Evolutionary conservation across 2,888 invertebrate genomes (phyloP), one percentile per base, ranked within the genome.

Genomic region (Lasioglossum figueresi): DNA sequence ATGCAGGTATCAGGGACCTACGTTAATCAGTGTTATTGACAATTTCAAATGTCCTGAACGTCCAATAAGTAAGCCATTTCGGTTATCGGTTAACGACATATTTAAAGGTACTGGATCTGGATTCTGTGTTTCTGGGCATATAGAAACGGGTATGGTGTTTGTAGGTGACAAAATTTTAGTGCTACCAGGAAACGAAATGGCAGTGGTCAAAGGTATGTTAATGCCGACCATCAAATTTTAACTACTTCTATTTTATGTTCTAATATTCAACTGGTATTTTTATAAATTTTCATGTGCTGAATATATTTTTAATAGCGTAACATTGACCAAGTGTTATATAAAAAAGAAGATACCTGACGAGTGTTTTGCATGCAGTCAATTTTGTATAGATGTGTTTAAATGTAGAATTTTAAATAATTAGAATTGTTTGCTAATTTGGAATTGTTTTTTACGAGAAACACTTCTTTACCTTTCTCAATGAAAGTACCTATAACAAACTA

Each of bases 31-130:
- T 92, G 98, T 98, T 19, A 98, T 99, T 89, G 97, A 99, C 94
- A 96, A 96, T 90, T 98, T 99, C 91, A 97, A 97, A 94, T 97
- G 98, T 68, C 99, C 99, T 0, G 97, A 97, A 90, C 96, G 99
- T 79, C 97, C 98, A 16, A 96, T 99, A 8, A 96, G 97, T 27
- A 98, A 98, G 93, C 98, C 99, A 1, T 97, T 99, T 82, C 96
- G 99, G 37, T 96, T 99, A 95, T 98, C 98, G n/a, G 96, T 99
- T 0, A 98, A 98, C 94, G 99, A 99, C 95, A 97, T 99, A 86
- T 99, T 97, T 95, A 99, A 99, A 96, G 98, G 98, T 4, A 97
- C 97, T 23, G 98, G 98, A 0, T 97, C 98, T n/a, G 98, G 98
- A 0, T 97, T 99, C 93, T 98, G 98, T 95, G 97, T 99, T 10